Evolutionary conservation across 2,888 invertebrate species (phyloP).

Genomic region (Lasioglossum figueresi): DNA sequence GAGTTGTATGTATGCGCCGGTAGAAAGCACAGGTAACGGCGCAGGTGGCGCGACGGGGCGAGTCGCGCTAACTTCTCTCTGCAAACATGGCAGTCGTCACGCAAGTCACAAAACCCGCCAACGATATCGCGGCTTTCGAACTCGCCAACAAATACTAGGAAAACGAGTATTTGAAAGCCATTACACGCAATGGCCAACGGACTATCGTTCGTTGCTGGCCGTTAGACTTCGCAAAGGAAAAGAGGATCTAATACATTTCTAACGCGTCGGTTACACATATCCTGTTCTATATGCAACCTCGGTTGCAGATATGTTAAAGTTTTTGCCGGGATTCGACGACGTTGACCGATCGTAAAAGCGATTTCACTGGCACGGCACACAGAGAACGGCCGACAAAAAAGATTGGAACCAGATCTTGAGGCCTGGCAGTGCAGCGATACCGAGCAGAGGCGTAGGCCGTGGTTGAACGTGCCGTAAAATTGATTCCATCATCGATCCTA

Average conservation of each 20-base stretch:
- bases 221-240: slow-evolving; percentile 7
- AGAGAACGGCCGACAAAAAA: slow-evolving; percentile 25
- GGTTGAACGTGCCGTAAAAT: slow-evolving; percentile 25
- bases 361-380: slow-evolving; percentile 46
- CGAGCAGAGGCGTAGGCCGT: slow-evolving; percentile 39
- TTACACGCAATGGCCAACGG: slow-evolving; percentile 50
- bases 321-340: slow-evolving; percentile 26
- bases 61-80: slow-evolving; percentile 63
- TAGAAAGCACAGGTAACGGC: slow-evolving; percentile 52
- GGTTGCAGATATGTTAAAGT: slow-evolving; percentile 14
- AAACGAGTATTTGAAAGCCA: slow-evolving; percentile 56
- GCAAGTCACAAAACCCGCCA: slow-evolving; percentile 75
- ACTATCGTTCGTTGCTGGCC: slow-evolving; percentile 24
- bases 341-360: slow-evolving; percentile 46
- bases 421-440: slow-evolving; percentile 34
- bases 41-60: slow-evolving; percentile 70
- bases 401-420: slow-evolving; percentile 41
- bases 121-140: slow-evolving; percentile 71
- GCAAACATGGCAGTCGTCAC: slow-evolving; percentile 83
- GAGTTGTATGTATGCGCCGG: slow-evolving; percentile 38
- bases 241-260: slow-evolving; percentile 4
- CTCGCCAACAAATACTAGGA: slow-evolving; percentile 51
- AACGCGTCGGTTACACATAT: background rate
- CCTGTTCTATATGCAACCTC: background rate
- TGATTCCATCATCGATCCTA: slow-evolving; percentile 52